Base-by-base conservation (phyloP, 2,888 invertebrate species). In the Metalampra italica region DNA sequence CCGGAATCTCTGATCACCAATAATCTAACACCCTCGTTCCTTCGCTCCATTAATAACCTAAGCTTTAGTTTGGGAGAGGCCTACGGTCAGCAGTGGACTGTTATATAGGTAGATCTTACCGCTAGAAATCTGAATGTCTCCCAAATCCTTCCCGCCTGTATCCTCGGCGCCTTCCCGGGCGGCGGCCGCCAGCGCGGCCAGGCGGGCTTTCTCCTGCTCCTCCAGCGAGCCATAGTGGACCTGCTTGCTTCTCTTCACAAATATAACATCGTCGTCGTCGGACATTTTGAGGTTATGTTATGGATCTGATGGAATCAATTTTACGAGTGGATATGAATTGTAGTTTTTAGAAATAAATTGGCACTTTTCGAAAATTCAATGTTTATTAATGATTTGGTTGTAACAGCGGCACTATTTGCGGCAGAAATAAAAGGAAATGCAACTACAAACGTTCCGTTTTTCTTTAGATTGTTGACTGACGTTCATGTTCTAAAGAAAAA, bases 171-270 rank as follows among this genome's bases (percentile, higher is more conserved):
- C 92, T 43, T 92, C 91, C 42, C 90, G 91, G 39, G 91, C 91
- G 9, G 91, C 92, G 5, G 87, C 82, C 0, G 86, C 89, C 44
- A 88, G 75, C 43, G 91, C 90, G 13, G 91, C 91, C 66, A 95
- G 82, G 49, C 96, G 90, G 9, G 92, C 92, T 55, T 94, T 92
- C 81, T 97, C 97, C 32, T 92, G 90, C 68, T 97, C 97, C 75
- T 97, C 97, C 70, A 97, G 77, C 0, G 97, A 97, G 11, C 97
- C 97, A 92, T 97, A 97, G 71, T 97, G 96, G 45, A 97, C 91
- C 0, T 93, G 93, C 76, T 94, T 94, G 50, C 91, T 91, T 56
- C 94, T 94, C 76, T 96, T 96, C 0, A 93, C 90, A 53, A 94
- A 92, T 43, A 92, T 83, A 43, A 94, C 79, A 69, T 95, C 96